Evolutionary conservation across 2,888 invertebrate species (phyloP).

Genomic region (Melanophora roralis): DNA sequence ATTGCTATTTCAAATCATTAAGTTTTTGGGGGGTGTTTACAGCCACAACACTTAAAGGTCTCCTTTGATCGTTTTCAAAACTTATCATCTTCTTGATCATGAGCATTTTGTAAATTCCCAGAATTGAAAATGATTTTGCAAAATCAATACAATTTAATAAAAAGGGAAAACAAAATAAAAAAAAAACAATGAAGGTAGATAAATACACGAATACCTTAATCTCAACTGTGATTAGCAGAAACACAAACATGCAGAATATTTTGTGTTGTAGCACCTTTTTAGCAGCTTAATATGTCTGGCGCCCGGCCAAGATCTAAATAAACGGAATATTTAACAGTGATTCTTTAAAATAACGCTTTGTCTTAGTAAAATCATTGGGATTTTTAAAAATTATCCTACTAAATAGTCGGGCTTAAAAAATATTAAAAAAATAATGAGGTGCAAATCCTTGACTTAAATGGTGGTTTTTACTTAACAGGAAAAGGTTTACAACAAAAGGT

Average conservation of each 20-base stretch:
- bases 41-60: conserved; percentile 27
- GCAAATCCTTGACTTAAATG: conserved; percentile 23
- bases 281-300: conserved; percentile 57
- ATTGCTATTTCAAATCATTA: neutral
- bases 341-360: neutral
- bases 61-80: conserved; percentile 3
- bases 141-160: conserved; percentile 43
- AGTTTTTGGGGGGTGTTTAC: conserved; percentile 31
- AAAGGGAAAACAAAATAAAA: neutral
- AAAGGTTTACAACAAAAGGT: neutral
- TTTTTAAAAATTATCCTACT: neutral
- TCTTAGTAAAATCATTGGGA: conserved; percentile 17
- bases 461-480: neutral
- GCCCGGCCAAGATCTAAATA: conserved; percentile 38
- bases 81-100: conserved; percentile 8
- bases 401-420: neutral
- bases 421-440: conserved; percentile 41
- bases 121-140: conserved; percentile 47
- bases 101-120: conserved; percentile 39
- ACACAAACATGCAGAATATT: neutral
- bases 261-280: conserved; percentile 27
- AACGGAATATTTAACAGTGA: neutral
- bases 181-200: neutral
- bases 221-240: conserved; percentile 53
- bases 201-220: conserved; percentile 10